Percentiles rank a stretch among this genome's conserved stretches.
phyloP scores from a whole-genome alignment of 2,113 vertebrate genomes.

The Aegypius monachus region DNA sequence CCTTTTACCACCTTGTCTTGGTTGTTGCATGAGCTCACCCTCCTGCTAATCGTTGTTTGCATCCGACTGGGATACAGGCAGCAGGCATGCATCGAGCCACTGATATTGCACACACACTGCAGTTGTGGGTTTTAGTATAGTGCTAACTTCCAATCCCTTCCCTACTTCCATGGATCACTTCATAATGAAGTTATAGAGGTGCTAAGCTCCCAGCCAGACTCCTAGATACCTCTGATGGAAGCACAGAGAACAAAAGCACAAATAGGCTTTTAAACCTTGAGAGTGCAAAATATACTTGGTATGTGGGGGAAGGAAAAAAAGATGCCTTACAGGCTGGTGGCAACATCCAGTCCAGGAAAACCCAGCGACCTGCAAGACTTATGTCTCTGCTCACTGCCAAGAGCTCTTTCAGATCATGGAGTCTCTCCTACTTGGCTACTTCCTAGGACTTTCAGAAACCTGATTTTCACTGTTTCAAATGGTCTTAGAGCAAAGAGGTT shows the following conservation, averaged over 20 bases:
- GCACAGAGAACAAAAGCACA: background rate
- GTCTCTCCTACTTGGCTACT: background rate
- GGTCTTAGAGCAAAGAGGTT: background rate
- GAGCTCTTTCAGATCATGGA: background rate
- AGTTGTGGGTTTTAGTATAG: background rate
- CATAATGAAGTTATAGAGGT: background rate
- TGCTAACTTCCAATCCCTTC: background rate
- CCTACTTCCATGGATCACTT: background rate
- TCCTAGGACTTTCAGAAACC: background rate
- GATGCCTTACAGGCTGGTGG: background rate
- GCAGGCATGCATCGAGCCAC: fast-evolving
- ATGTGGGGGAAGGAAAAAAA: background rate
- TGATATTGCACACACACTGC: fast-evolving
- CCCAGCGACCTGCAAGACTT: background rate
- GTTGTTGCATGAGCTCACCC: background rate
- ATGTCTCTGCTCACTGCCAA: background rate
- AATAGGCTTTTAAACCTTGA: background rate
- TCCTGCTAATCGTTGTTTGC: background rate
- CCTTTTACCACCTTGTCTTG: background rate
- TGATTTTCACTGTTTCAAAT: background rate
- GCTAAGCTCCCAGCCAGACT: background rate
- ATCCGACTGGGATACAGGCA: background rate
- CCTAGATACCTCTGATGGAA: background rate
- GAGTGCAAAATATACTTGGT: background rate
- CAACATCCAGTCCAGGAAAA: background rate